Evolutionary conservation across 2,797 vertebrate genomes (phyloP).

Genomic region (Thalassophryne amazonica): DNA sequence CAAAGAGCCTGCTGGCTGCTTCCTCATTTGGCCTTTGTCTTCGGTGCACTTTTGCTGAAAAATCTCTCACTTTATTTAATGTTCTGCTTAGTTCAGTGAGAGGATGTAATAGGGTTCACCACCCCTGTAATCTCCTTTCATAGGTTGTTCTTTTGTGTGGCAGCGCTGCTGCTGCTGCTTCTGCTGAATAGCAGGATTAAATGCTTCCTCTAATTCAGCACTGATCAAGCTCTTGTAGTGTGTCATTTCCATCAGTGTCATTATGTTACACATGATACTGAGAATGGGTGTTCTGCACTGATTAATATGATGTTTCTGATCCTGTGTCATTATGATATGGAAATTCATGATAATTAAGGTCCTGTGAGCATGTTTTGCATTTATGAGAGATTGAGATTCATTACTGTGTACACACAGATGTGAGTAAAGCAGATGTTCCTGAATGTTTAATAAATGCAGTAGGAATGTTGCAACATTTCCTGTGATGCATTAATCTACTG

Average conservation of each 20-base stretch:
- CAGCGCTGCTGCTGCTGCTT: neutral
- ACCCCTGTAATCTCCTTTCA: conserved; percentile 3
- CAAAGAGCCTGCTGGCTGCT: neutral
- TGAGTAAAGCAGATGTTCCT: conserved; percentile 50
- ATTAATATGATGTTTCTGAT: conserved; percentile 30
- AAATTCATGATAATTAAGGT: conserved; percentile 48
- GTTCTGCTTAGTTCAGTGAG: conserved; percentile 2
- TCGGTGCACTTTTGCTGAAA: neutral
- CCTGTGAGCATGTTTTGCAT: conserved; percentile 18
- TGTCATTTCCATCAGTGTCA: conserved; percentile 8
- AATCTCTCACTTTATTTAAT: neutral
- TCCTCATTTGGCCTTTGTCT: conserved; percentile 1
- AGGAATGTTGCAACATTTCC: neutral
- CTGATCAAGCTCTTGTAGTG: neutral
- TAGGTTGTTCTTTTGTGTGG: neutral
- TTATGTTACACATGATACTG: conserved; percentile 12
- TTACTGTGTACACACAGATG: conserved; percentile 34
- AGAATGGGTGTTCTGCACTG: conserved; percentile 24
- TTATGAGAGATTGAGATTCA: conserved; percentile 47
- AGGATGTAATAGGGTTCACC: neutral
- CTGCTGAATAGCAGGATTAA: neutral
- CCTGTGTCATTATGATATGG: conserved; percentile 38
- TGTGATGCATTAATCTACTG: no score
- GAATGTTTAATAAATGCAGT: conserved; percentile 26
- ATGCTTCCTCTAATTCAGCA: neutral